Base-by-base conservation (phyloP, 2,888 invertebrate genomes). In the Rotaria magnacalcarata region DNA sequence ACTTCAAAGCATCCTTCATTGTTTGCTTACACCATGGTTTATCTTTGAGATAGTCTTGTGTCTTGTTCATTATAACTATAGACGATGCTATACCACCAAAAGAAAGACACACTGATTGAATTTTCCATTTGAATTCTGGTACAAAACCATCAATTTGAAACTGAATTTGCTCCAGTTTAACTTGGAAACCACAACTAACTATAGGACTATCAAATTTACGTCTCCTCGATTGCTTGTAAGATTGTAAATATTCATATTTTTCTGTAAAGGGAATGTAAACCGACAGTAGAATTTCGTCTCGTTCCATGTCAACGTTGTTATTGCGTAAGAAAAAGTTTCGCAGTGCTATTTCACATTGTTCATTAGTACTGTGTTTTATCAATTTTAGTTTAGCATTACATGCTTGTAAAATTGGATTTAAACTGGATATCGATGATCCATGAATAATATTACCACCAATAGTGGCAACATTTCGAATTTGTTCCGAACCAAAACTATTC, bases 151-250 rank as follows among this genome's bases (percentile, higher is more conserved):
- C 24, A 0, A 43, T 14, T 75, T 75, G 75, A 41, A 43, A 14
- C 41, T 11, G 34, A 74, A 87, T 88, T 24, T 88, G 92, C 91
- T 88, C 88, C 87, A 96, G 93, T 84, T 90, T 91, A 0, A 96
- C 93, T 89, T 94, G 94, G 88, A 96, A 93, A 10, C 91, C 92
- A 87, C 94, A 94, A 89, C 96, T 97, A 0, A 97, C 96, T 88
- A 97, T 96, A 5, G 97, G 95, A 88, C 97, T 97, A 90, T 97
- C 97, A 90, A 97, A 97, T 89, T 97, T 97, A 86, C 95, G 93
- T 87, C 97, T 92, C 89, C 94, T 94, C 0, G 97, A 94, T 93
- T 97, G 97, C 90, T 97, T 97, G 90, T 94, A 96, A 0, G 89
- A 89, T 95, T 95, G 89, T 94, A 93, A 91, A 93, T 94, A 92